Conservation (phyloP, 2,113 vertebrate species). For the Antennarius striatus region DNA sequence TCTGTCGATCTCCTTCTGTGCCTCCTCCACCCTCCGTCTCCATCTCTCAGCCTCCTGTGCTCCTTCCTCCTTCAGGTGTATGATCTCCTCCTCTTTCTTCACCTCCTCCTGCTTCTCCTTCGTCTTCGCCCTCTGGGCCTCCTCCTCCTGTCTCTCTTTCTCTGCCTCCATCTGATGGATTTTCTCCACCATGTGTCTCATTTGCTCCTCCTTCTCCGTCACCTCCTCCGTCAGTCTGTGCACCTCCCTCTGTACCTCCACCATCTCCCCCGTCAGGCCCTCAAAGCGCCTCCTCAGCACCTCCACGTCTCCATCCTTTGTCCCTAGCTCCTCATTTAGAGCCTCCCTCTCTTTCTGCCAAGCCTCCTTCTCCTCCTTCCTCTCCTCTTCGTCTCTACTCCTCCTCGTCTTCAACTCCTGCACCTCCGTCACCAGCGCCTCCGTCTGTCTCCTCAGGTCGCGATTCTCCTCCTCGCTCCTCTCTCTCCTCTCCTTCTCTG, state of each 20-base stretch:
- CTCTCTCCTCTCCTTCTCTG: slow-evolving; percentile 37
- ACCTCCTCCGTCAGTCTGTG: slow-evolving; percentile 58
- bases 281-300: slow-evolving; percentile 37
- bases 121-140: slow-evolving; percentile 1
- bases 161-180: slow-evolving; percentile 12
- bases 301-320: slow-evolving; percentile 53
- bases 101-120: slow-evolving; percentile 33
- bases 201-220: slow-evolving; percentile 25
- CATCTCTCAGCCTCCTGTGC: slow-evolving; percentile 28
- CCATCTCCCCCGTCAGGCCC: slow-evolving; percentile 43
- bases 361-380: slow-evolving; percentile 48
- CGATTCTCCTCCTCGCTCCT: slow-evolving; percentile 37
- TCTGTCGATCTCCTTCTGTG: slow-evolving; percentile 24
- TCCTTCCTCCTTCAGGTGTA: slow-evolving; percentile 13
- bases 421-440: slow-evolving; percentile 42
- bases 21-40: slow-evolving; percentile 22
- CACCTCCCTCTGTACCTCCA: slow-evolving; percentile 46
- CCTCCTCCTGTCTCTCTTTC: slow-evolving; percentile 31
- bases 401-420: slow-evolving; percentile 46
- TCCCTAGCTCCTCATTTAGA: slow-evolving; percentile 52
- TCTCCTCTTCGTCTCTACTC: slow-evolving; percentile 43
- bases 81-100: slow-evolving; percentile 33
- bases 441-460: slow-evolving; percentile 23
- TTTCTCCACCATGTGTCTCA: slow-evolving; percentile 38
- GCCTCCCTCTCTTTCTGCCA: slow-evolving; percentile 49